Percentiles rank a stretch among this genome's conserved stretches.
These are phyloP conservation scores for Standfussiana lucernea DNA, from an alignment of 2,888 invertebrate species.

Conservation along the genomic window DNA sequence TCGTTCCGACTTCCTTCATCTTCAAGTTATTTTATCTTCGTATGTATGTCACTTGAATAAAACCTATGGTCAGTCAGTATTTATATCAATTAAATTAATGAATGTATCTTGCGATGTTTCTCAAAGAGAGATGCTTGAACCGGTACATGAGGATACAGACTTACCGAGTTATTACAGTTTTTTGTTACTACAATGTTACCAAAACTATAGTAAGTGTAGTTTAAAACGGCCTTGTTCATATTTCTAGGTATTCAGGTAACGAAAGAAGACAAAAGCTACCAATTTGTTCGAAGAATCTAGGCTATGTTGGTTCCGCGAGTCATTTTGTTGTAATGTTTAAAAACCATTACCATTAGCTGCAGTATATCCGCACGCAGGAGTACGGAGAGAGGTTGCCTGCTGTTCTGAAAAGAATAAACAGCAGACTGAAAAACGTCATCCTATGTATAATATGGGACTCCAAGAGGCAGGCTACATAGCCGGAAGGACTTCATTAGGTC, in stretches of 20 bases:
- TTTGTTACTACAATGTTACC: constrained; percentile 34
- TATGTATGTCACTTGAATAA: constrained; percentile 14
- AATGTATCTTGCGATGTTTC: constrained; percentile 29
- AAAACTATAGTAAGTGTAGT: constrained; percentile 38
- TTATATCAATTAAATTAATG: constrained; percentile 13
- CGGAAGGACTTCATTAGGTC: too few relatives aligned
- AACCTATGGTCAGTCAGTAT: neutral
- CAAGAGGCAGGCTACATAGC: too few relatives aligned
- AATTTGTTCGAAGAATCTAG: constrained; percentile 38
- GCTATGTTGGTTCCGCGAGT: constrained; percentile 11
- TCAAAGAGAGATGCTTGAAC: constrained; percentile 26
- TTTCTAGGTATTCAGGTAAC: constrained; percentile 27
- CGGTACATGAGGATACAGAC: constrained; percentile 33
- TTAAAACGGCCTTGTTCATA: constrained; percentile 38
- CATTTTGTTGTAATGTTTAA: constrained; percentile 9
- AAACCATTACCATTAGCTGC: too few relatives aligned
- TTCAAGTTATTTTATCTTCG: neutral
- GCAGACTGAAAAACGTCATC: too few relatives aligned
- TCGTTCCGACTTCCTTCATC: neutral
- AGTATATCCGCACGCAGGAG: too few relatives aligned
- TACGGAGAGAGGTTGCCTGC: too few relatives aligned
- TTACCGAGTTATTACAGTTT: constrained; percentile 27
- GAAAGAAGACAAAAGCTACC: constrained; percentile 21
- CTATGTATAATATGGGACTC: too few relatives aligned
- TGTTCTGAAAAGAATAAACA: too few relatives aligned